Evolutionary conservation across 2,888 invertebrate genomes (phyloP).

Genomic region (Colletes collaris): DNA sequence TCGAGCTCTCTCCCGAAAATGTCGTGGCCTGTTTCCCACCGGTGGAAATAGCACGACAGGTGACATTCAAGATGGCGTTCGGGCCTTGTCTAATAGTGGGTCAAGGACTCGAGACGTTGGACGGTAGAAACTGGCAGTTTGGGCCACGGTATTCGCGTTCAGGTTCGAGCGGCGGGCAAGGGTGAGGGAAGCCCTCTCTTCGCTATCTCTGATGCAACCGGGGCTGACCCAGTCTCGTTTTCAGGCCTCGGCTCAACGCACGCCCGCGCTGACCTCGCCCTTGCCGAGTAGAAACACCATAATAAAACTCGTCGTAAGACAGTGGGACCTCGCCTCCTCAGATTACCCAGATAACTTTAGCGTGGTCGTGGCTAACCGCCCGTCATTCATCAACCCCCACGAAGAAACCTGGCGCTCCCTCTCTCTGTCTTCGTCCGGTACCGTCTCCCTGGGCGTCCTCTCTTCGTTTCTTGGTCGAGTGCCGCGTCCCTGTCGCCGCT

Average conservation of each 20-base stretch:
- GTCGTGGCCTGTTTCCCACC: background rate
- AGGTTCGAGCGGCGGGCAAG: constrained; percentile 3
- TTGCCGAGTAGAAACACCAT: constrained; percentile 75
- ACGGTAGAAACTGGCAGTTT: constrained; percentile 45
- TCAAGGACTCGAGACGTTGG: constrained; percentile 63
- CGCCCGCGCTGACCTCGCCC: constrained; percentile 78
- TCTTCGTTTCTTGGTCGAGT: background rate
- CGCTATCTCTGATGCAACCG: constrained; percentile 73
- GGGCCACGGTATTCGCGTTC: constrained; percentile 4
- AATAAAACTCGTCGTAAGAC: constrained; percentile 75
- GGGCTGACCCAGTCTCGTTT: constrained; percentile 80
- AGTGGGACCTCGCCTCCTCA: constrained; percentile 75
- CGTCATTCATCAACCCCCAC: constrained; percentile 81
- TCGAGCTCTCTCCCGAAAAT: background rate
- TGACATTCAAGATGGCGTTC: constrained; percentile 1
- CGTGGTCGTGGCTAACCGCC: constrained; percentile 77
- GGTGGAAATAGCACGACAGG: constrained; percentile 18
- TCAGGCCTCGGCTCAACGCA: constrained; percentile 64
- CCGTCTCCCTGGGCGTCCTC: background rate
- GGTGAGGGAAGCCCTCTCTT: constrained; percentile 19
- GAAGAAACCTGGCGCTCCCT: constrained; percentile 32
- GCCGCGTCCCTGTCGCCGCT: constrained; percentile 14
- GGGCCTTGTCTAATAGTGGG: constrained; percentile 59
- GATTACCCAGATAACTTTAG: constrained; percentile 82
- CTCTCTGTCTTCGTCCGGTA: constrained; percentile 6